Evolutionary conservation across 2,113 vertebrate species (phyloP).

Genomic region (Seriola dumerili): DNA sequence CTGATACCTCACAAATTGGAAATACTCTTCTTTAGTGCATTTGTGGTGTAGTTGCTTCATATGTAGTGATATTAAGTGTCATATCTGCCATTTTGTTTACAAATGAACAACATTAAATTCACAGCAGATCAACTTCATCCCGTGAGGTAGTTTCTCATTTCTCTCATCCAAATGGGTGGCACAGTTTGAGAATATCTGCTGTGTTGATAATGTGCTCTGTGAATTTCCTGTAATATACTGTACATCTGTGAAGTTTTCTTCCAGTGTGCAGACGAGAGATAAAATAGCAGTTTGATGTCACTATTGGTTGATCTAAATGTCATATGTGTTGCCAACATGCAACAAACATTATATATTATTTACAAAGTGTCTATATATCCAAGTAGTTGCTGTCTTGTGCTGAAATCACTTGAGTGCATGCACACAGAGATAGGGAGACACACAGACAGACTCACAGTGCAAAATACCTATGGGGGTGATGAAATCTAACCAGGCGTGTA

Average conservation of each 20-base stretch:
- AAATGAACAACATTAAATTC: not conserved
- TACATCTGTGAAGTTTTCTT: not conserved
- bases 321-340: conserved; percentile 10
- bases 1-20: not conserved
- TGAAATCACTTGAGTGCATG: conserved; percentile 50
- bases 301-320: conserved; percentile 24
- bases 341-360: conserved; percentile 38
- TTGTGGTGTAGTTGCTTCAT: not conserved
- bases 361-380: conserved; percentile 16
- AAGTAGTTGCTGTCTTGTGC: conserved; percentile 32
- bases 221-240: not conserved
- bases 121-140: not conserved
- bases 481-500: conserved; percentile 72
- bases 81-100: not conserved
- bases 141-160: not conserved
- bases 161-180: not conserved
- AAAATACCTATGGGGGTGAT: conserved; percentile 69
- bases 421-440: conserved; percentile 36
- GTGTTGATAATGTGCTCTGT: not conserved
- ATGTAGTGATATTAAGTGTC: not conserved
- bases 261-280: not conserved
- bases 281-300: not conserved
- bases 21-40: no score
- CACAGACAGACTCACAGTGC: conserved; percentile 32
- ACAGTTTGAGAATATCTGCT: not conserved